Evolutionary conservation across 2,113 vertebrate species (phyloP).

Genomic region (Dicaeum eximium): DNA sequence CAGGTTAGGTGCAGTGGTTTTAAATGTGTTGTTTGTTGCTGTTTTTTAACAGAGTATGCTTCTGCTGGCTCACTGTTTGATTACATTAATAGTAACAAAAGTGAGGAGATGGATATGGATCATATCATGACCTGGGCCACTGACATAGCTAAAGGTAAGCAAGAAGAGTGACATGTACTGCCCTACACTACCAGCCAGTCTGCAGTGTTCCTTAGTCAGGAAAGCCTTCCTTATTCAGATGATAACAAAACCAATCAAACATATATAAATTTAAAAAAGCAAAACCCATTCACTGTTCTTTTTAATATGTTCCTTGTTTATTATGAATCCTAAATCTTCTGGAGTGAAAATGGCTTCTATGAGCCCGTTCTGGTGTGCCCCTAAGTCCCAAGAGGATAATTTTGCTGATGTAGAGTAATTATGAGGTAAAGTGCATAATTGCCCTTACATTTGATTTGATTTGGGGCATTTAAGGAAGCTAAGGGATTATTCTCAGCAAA

Average conservation of each 20-base stretch:
- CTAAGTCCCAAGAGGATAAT: background rate
- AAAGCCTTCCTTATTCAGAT: background rate
- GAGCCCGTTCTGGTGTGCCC: background rate
- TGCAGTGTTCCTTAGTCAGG: background rate
- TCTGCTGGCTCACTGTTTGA: conserved; percentile 92
- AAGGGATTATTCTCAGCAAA: background rate
- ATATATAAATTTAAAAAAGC: background rate
- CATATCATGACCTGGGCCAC: conserved; percentile 97
- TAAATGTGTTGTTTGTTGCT: conserved; percentile 3
- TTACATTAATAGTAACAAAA: conserved; percentile 92
- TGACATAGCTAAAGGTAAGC: conserved; percentile 94
- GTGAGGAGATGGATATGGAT: conserved; percentile 95
- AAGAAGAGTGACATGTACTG: background rate
- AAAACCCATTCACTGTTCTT: background rate
- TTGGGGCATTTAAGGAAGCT: background rate
- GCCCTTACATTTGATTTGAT: background rate
- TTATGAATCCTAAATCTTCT: background rate
- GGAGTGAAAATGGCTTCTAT: background rate
- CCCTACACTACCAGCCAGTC: background rate
- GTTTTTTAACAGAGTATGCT: conserved; percentile 86
- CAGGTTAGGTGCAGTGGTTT: background rate
- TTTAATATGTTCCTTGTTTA: background rate
- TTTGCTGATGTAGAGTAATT: background rate
- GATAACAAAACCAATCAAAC: background rate
- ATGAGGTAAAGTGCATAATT: background rate